phyloP scores from a whole-genome alignment of 92 coral and sea anemone species.

The Phenganax subtilis region DNA sequence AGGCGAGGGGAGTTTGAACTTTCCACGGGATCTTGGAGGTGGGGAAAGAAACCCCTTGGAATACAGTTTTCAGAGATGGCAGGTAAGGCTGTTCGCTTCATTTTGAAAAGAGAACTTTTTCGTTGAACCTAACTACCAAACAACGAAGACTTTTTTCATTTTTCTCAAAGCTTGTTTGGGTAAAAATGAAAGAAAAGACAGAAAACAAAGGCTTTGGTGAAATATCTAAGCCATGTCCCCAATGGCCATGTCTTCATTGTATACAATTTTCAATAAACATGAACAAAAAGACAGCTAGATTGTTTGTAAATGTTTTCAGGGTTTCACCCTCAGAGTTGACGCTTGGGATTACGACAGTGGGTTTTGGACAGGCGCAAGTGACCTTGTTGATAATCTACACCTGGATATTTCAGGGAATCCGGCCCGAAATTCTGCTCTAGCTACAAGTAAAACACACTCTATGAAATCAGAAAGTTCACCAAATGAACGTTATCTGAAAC shows the following conservation, averaged over 20 bases:
- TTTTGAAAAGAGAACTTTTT: not conserved
- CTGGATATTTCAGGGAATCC: slow-evolving; percentile 49
- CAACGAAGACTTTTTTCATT: no score
- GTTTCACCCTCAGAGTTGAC: slow-evolving; percentile 58
- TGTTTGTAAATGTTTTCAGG: slow-evolving; percentile 38
- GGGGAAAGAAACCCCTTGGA: slow-evolving; percentile 63
- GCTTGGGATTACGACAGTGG: slow-evolving; percentile 89
- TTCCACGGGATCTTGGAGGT: slow-evolving; percentile 64
- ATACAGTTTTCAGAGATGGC: slow-evolving; percentile 69
- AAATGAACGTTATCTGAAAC: slow-evolving; percentile 46
- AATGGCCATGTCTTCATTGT: not conserved
- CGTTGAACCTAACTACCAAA: no score
- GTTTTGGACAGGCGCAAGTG: slow-evolving; percentile 60
- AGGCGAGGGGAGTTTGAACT: slow-evolving; percentile 64
- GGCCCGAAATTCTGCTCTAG: slow-evolving; percentile 39
- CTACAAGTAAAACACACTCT: slow-evolving; percentile 27
- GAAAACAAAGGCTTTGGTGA: no score
- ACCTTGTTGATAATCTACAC: slow-evolving; percentile 68
- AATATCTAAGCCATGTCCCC: no score
- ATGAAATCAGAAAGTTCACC: slow-evolving; percentile 61
- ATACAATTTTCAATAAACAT: no score
- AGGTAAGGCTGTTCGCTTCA: slow-evolving; percentile 44
- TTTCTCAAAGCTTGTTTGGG: no score
- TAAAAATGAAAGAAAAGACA: no score
- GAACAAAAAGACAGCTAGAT: no score